phyloP scores from a whole-genome alignment of 2,113 vertebrate genomes.

The Mugil cephalus region DNA sequence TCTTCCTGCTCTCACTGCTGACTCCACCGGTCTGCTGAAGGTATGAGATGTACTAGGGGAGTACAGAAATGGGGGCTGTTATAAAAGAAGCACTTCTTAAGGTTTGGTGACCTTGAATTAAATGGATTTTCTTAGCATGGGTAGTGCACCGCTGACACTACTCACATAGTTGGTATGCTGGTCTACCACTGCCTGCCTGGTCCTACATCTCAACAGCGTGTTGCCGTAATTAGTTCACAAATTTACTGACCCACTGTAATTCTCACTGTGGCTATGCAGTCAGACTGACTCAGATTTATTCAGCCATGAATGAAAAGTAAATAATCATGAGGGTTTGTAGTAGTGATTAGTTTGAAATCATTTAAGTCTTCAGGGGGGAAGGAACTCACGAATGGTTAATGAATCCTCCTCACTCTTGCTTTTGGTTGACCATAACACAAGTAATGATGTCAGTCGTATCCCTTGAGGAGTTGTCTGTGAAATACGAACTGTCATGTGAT shows the following conservation, averaged over 20 bases:
- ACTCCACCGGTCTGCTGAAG: constrained; percentile 5
- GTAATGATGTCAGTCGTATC: too few species aligned
- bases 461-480: too few species aligned
- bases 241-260: constrained; percentile 1
- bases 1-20: constrained; percentile 20
- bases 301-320: too few species aligned
- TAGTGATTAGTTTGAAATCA: too few species aligned
- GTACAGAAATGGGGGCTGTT: constrained; percentile 7
- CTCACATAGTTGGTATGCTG: background rate
- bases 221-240: background rate
- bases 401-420: too few species aligned
- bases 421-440: too few species aligned
- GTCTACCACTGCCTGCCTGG: background rate
- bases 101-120: constrained; percentile 3
- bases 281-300: too few species aligned
- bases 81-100: background rate
- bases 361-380: too few species aligned
- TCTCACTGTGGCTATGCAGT: background rate
- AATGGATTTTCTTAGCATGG: constrained; percentile 11
- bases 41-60: constrained; percentile 2
- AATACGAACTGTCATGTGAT: background rate
- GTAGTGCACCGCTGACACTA: constrained; percentile 4
- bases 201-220: background rate
- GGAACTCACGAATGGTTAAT: too few species aligned
- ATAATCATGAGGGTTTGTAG: too few species aligned